Evolutionary conservation across 30 jellyfish, hydroid and myxozoan species (phyloP), one percentile per base, ranked within the genome.

Genomic region (Hydractinia echinata): DNA sequence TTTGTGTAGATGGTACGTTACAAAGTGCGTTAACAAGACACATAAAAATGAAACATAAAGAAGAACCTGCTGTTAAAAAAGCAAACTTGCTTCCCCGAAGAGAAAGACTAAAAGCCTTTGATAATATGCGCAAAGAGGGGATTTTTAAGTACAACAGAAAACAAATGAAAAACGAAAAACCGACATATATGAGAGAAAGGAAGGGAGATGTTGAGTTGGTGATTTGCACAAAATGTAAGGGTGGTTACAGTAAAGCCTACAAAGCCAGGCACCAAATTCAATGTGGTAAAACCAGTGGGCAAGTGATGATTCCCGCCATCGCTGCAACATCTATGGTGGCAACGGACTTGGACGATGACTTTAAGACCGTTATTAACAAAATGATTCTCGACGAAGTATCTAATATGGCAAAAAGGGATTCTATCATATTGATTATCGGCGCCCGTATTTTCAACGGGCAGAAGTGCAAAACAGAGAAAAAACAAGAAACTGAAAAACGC

Each of bases 361-460:
- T 30, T 30, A 30, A 30, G 44, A 30, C 44, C 44, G 44, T 58
- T 18, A 58, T 58, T 0, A 58, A 58, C 19, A 58, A 58, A 58
- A 58, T 58, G 69, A 58, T 11, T 11, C 69, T 58, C 19, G 69
- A 58, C 19, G 69, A 58, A 58, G 19, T 58, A 58, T 58, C 69
- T 11, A 58, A 58, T 11, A 11, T 58, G 69, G 69, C 69, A 13
- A 58, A 58, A 58, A 58, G 16, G 15, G 69, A 58, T 18, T 18
- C 15, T 11, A 11, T 11, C 19, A 58, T 58, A 58, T 58, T 58
- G 19, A 58, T 58, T 18, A 18, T 58, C 19, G 69, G 69, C 19
- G 69, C 69, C 19, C 69, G 69, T 58, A 58, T 58, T 58, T 58
- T 58, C 69, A 58, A 58, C 69, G 69, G 69, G 1, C 15, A 58